phyloP scores from a whole-genome alignment of 1,140 invertebrate genomes.

The Lepidostoma basale region DNA sequence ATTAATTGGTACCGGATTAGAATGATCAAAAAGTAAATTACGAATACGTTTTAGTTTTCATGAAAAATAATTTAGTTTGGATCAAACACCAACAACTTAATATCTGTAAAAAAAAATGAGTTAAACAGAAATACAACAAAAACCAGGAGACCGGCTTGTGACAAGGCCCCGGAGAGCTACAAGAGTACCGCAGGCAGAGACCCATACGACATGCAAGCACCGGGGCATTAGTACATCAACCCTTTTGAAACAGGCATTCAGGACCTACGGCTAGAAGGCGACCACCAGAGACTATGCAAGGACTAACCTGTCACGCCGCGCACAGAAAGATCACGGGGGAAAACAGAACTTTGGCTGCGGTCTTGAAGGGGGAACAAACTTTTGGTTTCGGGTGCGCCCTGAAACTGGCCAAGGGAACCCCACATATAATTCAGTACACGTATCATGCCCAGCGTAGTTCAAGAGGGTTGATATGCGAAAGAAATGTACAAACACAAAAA shows the following conservation, averaged over 20 bases:
- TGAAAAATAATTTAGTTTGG: not conserved
- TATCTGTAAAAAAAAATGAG: constrained; percentile 2
- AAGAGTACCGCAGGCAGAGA: constrained; percentile 31
- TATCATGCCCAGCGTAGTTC: constrained; percentile 54
- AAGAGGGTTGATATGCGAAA: constrained; percentile 57
- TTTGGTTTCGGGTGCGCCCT: constrained; percentile 65
- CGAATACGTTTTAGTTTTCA: not conserved
- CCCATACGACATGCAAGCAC: constrained; percentile 38
- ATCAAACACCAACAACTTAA: constrained; percentile 16
- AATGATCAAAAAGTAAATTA: constrained; percentile 6
- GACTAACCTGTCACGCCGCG: constrained; percentile 62
- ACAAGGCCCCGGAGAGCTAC: no score
- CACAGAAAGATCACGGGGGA: constrained; percentile 73
- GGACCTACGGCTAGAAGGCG: constrained; percentile 40
- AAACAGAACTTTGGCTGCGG: constrained; percentile 69
- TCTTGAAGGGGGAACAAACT: constrained; percentile 71
- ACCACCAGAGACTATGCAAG: no score
- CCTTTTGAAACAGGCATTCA: constrained; percentile 61
- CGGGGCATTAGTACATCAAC: constrained; percentile 55
- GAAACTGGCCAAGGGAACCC: constrained; percentile 59
- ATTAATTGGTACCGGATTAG: no score
- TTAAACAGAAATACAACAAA: constrained; percentile 11
- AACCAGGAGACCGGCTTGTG: no score
- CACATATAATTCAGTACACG: no score
- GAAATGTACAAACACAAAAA: constrained; percentile 26